Base-by-base conservation (phyloP, 1,140 invertebrate species). In the Neodiprion lecontei region DNA sequence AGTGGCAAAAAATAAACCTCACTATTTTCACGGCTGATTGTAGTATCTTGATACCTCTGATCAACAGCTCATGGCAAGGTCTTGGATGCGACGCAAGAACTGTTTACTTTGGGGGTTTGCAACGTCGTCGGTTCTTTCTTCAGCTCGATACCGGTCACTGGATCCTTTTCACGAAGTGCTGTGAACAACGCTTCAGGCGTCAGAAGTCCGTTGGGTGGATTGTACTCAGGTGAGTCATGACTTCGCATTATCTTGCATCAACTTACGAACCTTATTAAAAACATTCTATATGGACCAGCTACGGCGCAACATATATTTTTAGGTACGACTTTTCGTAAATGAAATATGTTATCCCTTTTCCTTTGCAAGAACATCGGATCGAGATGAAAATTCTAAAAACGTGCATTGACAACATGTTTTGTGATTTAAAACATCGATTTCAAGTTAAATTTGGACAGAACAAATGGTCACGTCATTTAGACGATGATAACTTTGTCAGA, bases 171-270 rank as follows among this genome's bases (percentile, higher is more conserved):
- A 9, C 87, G 92, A 79, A 93, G 93, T 74, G 94, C 94, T 49
- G 91, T 96, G 1, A 94, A 92, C 82, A 91, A 92, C 74, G 92
- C 92, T 50, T 93, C 92, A 83, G 94, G 94, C 65, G 92, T 94
- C 0, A 89, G 89, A 78, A 94, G 94, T 23, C 91, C 93, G 14
- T 85, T 93, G 23, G 91, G 91, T 48, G 93, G 93, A 61, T 83
- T 95, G 67, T 90, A 90, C 78, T 88, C 89, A 76, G 91, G 91
- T 85, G 84, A 78, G 67, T 76, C 53, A 61, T 9, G 3, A 9
- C n/a, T 9, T 61, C 53, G 4, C 5, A 61, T 61, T 61, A 12
- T 12, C 53, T 61, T 12, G n/a, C 53, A 14, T 12, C 53, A 7
- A 61, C 53, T 14, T 14, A 14, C 53, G 53, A 14, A 17, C 28